Percentiles rank a stretch among this genome's conserved stretches.
These are phyloP conservation scores for Zosterops pallidus DNA, from an alignment of 2,113 vertebrate species.

Conservation along the genomic window DNA sequence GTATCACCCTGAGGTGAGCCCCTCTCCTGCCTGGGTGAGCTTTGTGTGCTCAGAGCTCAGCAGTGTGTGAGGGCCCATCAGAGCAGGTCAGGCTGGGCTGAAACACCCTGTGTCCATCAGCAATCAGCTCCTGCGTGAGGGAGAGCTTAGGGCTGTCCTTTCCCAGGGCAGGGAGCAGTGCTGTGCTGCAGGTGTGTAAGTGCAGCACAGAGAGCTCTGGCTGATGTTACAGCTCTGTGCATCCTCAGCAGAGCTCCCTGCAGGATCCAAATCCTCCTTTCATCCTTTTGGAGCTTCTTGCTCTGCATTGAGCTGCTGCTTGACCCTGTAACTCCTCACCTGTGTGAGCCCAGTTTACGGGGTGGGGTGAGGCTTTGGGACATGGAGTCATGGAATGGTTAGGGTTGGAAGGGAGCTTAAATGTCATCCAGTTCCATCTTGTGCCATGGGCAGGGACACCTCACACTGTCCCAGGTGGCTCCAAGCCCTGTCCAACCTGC, in stretches of 20 bases:
- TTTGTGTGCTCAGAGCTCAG: neutral
- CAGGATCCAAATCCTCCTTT: neutral
- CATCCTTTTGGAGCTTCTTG: neutral
- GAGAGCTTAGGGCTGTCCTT: neutral
- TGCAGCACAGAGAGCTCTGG: neutral
- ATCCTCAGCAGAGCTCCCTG: neutral
- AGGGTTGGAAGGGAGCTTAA: neutral
- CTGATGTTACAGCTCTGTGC: rapidly evolving
- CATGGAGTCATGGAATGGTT: neutral
- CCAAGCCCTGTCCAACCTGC: rapidly evolving
- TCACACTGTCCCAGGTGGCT: rapidly evolving
- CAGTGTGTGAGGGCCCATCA: rapidly evolving
- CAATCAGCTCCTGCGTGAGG: rapidly evolving
- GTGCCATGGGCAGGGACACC: neutral
- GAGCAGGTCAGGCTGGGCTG: neutral
- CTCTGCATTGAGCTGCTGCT: rapidly evolving
- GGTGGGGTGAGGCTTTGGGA: neutral
- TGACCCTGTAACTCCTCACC: rapidly evolving
- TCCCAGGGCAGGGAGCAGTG: rapidly evolving
- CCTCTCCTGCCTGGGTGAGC: neutral
- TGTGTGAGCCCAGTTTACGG: neutral
- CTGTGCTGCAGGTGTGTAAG: rapidly evolving
- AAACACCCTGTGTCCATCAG: rapidly evolving
- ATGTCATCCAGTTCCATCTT: neutral
- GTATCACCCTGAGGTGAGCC: neutral